Evolutionary conservation across 2,888 invertebrate genomes (phyloP).

Genomic region (Meghimatium bilineatum): DNA sequence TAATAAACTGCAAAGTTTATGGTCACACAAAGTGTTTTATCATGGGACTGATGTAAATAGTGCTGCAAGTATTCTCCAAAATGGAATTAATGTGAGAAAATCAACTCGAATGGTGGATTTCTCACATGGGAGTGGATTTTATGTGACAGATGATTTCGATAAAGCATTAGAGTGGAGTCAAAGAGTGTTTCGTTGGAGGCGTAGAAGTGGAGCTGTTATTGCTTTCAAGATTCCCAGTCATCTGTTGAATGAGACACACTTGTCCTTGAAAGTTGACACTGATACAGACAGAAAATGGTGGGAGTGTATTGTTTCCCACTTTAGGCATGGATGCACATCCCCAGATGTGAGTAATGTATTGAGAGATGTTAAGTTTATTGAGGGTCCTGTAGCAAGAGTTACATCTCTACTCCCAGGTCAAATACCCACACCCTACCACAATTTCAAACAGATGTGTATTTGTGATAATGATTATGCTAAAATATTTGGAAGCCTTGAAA

Average conservation of each 20-base stretch:
- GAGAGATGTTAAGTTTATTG: not conserved
- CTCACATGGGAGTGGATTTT: constrained; percentile 9
- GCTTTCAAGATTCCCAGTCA: not conserved
- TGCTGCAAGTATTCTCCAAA: not conserved
- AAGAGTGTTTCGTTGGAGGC: not conserved
- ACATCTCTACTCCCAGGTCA: not conserved
- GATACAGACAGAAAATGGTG: not conserved
- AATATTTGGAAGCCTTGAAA: constrained; percentile 10
- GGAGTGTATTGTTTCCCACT: constrained; percentile 14
- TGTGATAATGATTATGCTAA: constrained; percentile 5
- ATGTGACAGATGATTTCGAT: not conserved
- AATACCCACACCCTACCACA: not conserved
- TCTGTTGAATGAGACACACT: not conserved
- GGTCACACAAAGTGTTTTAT: no score
- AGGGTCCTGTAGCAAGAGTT: not conserved
- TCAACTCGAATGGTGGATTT: not conserved
- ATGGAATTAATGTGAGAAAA: not conserved
- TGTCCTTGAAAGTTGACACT: not conserved
- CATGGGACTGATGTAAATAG: not conserved
- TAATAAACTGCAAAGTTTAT: no score
- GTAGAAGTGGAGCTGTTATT: not conserved
- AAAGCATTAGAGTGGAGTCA: constrained; percentile 2
- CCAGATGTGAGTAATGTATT: not conserved
- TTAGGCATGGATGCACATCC: not conserved
- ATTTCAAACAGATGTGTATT: constrained; percentile 20